phyloP scores from a whole-genome alignment of 2,888 invertebrate genomes.

The Pardosa pseudoannulata region DNA sequence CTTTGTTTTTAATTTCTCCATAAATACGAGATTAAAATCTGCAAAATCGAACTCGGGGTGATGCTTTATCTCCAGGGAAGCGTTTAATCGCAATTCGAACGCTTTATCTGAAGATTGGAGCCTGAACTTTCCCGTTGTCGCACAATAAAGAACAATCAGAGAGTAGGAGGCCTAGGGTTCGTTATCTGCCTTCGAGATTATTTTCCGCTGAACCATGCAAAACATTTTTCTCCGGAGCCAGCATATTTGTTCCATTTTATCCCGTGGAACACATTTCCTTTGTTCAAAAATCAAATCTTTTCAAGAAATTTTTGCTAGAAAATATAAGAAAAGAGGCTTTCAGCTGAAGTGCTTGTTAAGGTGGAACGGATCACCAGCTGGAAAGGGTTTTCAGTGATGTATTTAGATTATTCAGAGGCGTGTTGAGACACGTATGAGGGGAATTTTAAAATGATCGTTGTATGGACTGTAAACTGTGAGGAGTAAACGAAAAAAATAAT shows the following conservation, averaged over 20 bases:
- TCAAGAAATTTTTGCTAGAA: background rate
- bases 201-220: slow-evolving; percentile 13
- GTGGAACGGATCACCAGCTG: background rate
- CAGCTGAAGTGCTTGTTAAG: background rate
- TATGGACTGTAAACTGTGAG: too few relatives aligned
- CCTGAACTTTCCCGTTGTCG: background rate
- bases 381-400: too few relatives aligned
- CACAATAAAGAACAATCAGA: slow-evolving; percentile 5
- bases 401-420: too few relatives aligned
- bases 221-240: slow-evolving; percentile 6
- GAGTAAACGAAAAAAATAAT: too few relatives aligned
- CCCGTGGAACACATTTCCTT: background rate
- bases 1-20: slow-evolving; percentile 2
- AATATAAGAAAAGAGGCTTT: background rate
- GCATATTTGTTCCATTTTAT: slow-evolving; percentile 7
- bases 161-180: background rate
- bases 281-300: slow-evolving; percentile 8
- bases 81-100: background rate
- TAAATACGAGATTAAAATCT: slow-evolving; percentile 7
- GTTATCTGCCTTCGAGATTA: slow-evolving; percentile 1
- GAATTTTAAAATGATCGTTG: too few relatives aligned
- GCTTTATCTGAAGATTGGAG: background rate
- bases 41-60: background rate
- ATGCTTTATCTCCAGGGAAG: background rate
- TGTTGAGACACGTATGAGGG: too few relatives aligned